Evolutionary conservation across 2,797 vertebrate genomes (phyloP).

Genomic region (Denticeps clupeoides): DNA sequence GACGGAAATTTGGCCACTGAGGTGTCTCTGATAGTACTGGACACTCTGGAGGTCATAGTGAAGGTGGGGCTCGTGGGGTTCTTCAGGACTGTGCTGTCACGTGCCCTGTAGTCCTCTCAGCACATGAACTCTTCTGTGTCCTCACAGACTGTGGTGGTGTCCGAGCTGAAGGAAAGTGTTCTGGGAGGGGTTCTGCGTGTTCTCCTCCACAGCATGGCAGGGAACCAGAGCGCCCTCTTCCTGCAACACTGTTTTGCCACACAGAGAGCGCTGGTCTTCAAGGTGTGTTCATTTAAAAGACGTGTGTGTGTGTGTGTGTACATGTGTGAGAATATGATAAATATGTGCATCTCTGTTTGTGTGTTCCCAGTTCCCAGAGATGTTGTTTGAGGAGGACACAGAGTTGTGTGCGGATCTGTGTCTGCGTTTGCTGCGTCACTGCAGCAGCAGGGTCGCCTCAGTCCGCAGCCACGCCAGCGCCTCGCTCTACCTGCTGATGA

Average conservation of each 20-base stretch:
- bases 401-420: slow-evolving; percentile 86
- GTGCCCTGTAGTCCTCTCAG: no score
- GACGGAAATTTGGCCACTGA: slow-evolving; percentile 84
- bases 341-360: slow-evolving; percentile 1
- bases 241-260: slow-evolving; percentile 84
- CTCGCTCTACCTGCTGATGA: slow-evolving; percentile 88
- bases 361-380: slow-evolving; percentile 73
- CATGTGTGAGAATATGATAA: slow-evolving; percentile 9
- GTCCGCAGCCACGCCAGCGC: slow-evolving; percentile 80
- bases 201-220: slow-evolving; percentile 78
- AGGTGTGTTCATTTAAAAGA: slow-evolving; percentile 45
- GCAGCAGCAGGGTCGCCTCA: slow-evolving; percentile 68
- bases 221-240: slow-evolving; percentile 79
- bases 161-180: slow-evolving; percentile 80
- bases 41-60: slow-evolving; percentile 80
- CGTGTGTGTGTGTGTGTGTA: slow-evolving; percentile 39
- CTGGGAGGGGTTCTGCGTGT: slow-evolving; percentile 75
- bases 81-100: no score
- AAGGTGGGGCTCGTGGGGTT: slow-evolving; percentile 67
- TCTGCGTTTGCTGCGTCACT: slow-evolving; percentile 78
- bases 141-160: slow-evolving; percentile 64
- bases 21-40: slow-evolving; percentile 73
- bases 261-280: slow-evolving; percentile 79
- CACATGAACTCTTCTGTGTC: no score
- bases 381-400: slow-evolving; percentile 87